Conservation (phyloP, 2,888 invertebrate species). For the Drosophila neoperkinsi region DNA sequence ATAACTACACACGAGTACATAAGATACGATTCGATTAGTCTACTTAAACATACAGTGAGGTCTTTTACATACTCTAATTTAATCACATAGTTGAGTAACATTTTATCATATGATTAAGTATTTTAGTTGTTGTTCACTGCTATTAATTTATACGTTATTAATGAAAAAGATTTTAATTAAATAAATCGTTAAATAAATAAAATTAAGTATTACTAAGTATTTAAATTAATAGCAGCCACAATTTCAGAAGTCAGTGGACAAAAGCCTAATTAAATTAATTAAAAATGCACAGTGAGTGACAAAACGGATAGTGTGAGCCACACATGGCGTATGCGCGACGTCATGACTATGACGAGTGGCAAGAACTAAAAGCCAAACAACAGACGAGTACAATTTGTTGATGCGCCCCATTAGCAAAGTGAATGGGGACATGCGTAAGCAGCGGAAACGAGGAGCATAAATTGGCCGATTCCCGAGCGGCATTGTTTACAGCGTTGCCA, state of each 20-base stretch:
- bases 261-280: slow-evolving; percentile 53
- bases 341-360: slow-evolving; percentile 27
- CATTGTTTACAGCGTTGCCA: slow-evolving; percentile 69
- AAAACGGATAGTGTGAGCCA: neutral
- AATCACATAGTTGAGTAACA: neutral
- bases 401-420: slow-evolving; percentile 55
- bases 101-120: neutral
- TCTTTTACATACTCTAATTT: neutral
- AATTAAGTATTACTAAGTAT: neutral
- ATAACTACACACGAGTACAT: too few relatives aligned
- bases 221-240: neutral
- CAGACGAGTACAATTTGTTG: slow-evolving; percentile 34
- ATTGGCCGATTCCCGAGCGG: slow-evolving; percentile 48
- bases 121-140: neutral
- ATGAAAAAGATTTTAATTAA: neutral
- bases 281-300: slow-evolving; percentile 16
- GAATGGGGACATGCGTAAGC: slow-evolving; percentile 13
- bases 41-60: neutral
- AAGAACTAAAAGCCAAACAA: slow-evolving; percentile 24
- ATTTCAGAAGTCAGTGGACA: neutral
- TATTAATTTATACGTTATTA: neutral
- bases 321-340: slow-evolving; percentile 35
- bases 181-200: neutral
- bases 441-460: slow-evolving; percentile 5
- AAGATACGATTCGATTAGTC: neutral